Conservation (phyloP, 2,888 invertebrate genomes). For the Homarus gammarus region DNA sequence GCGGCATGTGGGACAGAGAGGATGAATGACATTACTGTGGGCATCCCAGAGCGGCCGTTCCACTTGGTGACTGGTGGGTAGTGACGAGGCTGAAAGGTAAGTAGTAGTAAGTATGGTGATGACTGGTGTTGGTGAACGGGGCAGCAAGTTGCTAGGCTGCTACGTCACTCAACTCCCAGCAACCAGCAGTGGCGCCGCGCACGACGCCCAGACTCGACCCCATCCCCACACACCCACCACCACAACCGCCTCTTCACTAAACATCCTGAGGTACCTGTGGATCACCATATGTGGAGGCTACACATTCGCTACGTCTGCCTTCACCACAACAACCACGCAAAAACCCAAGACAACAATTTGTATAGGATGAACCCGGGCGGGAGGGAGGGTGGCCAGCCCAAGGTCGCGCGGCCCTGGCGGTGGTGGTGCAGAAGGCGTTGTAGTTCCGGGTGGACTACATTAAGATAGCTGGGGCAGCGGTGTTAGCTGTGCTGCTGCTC, state of each 20-base stretch:
- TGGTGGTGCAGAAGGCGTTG: constrained; percentile 15
- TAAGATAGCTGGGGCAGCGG: constrained; percentile 26
- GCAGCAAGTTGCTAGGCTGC: constrained; percentile 56
- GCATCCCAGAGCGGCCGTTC: background rate
- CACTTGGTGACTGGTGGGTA: background rate
- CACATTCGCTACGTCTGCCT: background rate
- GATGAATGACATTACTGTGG: background rate
- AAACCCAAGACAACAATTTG: constrained; percentile 2
- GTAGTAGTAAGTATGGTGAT: constrained; percentile 33
- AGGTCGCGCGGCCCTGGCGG: constrained; percentile 22
- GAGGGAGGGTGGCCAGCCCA: constrained; percentile 19
- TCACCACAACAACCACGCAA: constrained; percentile 16
- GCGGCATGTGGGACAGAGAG: background rate
- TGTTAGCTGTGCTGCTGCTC: background rate
- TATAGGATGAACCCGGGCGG: background rate
- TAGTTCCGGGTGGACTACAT: constrained; percentile 60
- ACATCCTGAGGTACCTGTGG: too few relatives aligned
- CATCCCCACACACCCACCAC: background rate
- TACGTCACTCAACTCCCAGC: constrained; percentile 45
- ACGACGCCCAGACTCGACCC: background rate
- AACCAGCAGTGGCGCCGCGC: constrained; percentile 35
- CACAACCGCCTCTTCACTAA: too few relatives aligned
- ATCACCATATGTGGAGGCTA: background rate
- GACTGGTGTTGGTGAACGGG: constrained; percentile 16
- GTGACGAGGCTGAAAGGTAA: constrained; percentile 32